Evolutionary conservation across 2,888 invertebrate species (phyloP).

Genomic region (Sisyra nigra): DNA sequence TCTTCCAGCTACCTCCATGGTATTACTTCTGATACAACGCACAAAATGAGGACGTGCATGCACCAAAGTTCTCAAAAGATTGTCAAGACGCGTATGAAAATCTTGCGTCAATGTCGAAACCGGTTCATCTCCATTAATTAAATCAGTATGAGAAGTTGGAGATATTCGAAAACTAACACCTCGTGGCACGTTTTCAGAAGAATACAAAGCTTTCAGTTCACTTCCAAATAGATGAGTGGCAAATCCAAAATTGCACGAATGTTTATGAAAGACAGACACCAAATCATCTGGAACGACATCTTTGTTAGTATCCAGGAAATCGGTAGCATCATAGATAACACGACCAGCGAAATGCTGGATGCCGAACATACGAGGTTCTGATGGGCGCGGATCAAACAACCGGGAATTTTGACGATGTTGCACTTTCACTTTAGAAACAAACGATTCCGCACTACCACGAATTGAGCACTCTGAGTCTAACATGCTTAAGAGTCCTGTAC

Average conservation of each 20-base stretch:
- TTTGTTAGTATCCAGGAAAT: constrained; percentile 81
- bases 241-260: constrained; percentile 91
- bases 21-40: constrained; percentile 79
- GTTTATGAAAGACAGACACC: constrained; percentile 82
- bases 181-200: constrained; percentile 54
- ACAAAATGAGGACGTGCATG: constrained; percentile 92
- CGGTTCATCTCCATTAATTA: constrained; percentile 69
- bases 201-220: constrained; percentile 70
- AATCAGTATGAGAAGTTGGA: constrained; percentile 72
- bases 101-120: constrained; percentile 86
- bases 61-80: constrained; percentile 76
- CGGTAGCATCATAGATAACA: constrained; percentile 77
- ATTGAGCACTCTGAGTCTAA: constrained; percentile 84
- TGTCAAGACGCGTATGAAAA: constrained; percentile 87
- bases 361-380: constrained; percentile 68
- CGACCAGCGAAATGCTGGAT: constrained; percentile 82
- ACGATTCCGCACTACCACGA: constrained; percentile 61
- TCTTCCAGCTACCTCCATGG: constrained; percentile 60
- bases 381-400: constrained; percentile 60
- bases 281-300: constrained; percentile 86
- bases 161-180: constrained; percentile 78
- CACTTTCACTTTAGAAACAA: constrained; percentile 62
- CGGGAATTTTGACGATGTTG: constrained; percentile 73
- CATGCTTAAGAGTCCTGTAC: constrained; percentile 82
- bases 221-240: constrained; percentile 90